Evolutionary conservation across 1,140 invertebrate species (phyloP).

Genomic region (Macrobrachium rosenbergii): DNA sequence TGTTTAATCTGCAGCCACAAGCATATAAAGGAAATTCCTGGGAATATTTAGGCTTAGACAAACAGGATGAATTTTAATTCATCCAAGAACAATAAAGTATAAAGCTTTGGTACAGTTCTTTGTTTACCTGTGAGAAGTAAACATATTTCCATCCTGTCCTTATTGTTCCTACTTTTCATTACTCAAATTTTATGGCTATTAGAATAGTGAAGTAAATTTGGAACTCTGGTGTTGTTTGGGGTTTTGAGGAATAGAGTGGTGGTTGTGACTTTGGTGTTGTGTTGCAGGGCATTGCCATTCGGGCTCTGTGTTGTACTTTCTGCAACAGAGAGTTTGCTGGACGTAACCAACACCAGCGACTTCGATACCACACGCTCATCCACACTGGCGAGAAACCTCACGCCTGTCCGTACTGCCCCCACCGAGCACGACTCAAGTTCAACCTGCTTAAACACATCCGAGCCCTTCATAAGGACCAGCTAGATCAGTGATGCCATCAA

Average conservation of each 20-base stretch:
- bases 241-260: slow-evolving; percentile 10
- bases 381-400: slow-evolving; percentile 61
- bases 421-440: slow-evolving; percentile 61
- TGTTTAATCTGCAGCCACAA: background rate
- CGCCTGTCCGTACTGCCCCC: slow-evolving; percentile 58
- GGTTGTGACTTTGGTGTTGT: slow-evolving; percentile 62
- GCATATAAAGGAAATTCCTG: background rate
- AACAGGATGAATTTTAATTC: background rate
- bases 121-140: no score
- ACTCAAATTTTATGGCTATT: background rate
- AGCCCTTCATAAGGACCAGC: slow-evolving; percentile 57
- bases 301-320: slow-evolving; percentile 59
- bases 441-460: slow-evolving; percentile 61
- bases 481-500: slow-evolving; percentile 2
- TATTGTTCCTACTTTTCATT: background rate
- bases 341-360: slow-evolving; percentile 61
- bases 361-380: slow-evolving; percentile 57
- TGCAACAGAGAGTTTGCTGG: slow-evolving; percentile 61
- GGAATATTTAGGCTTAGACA: background rate
- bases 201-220: slow-evolving; percentile 12
- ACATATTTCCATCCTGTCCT: background rate
- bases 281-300: slow-evolving; percentile 61
- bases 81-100: no score
- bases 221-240: background rate
- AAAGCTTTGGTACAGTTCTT: no score